These are phyloP conservation scores for Crossocerus cetratus DNA, from an alignment of 2,888 invertebrate genomes.

Conservation along the genomic window DNA sequence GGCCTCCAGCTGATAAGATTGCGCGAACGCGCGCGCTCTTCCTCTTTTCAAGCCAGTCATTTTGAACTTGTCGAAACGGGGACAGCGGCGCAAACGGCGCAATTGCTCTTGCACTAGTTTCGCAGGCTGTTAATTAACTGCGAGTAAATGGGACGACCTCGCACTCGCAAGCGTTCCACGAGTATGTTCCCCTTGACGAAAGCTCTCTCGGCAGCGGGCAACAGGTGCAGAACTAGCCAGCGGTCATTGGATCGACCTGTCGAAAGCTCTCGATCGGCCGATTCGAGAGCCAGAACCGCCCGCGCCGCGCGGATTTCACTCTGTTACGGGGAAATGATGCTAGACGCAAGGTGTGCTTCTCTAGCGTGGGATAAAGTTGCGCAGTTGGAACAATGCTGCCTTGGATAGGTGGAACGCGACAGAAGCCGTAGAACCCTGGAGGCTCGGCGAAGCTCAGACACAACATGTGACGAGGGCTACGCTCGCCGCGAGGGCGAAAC, in stretches of 20 bases:
- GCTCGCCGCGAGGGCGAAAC: constrained; percentile 14
- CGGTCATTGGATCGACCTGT: no score
- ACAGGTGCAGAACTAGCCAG: no score
- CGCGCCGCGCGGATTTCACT: no score
- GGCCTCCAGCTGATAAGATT: constrained; percentile 58
- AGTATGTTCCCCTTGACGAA: background rate
- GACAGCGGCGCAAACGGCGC: background rate
- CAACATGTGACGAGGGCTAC: constrained; percentile 46
- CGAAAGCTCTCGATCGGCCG: no score
- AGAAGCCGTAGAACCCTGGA: constrained; percentile 64
- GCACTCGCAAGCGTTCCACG: background rate
- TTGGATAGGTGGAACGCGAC: constrained; percentile 42
- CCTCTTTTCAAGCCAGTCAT: constrained; percentile 14
- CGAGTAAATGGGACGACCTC: background rate
- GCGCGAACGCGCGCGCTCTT: constrained; percentile 17
- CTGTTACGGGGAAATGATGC: background rate
- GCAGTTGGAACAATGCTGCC: constrained; percentile 27
- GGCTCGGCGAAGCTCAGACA: constrained; percentile 61
- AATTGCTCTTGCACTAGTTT: background rate
- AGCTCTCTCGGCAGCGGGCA: background rate
- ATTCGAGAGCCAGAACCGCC: no score
- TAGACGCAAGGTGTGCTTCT: background rate
- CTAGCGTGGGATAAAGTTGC: constrained; percentile 19
- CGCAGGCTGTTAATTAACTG: background rate
- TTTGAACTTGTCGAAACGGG: constrained; percentile 2